Conservation (phyloP, 2,797 vertebrate genomes). For the Moxostoma hubbsi region DNA sequence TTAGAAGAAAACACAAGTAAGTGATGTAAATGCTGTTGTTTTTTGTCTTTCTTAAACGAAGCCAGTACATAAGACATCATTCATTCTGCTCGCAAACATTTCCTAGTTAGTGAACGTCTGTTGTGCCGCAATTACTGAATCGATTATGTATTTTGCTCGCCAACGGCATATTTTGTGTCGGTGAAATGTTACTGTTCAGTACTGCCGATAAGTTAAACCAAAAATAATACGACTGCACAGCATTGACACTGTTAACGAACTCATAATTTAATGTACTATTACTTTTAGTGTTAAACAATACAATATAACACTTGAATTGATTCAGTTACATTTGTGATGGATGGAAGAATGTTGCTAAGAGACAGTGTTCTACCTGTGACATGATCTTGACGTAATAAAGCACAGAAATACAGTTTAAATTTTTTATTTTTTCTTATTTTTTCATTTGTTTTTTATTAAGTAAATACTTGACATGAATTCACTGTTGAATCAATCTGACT, state of each 20-base stretch:
- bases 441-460: no score
- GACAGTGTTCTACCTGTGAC: no score
- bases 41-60: neutral
- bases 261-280: neutral
- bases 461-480: neutral
- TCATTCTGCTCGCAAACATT: neutral
- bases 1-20: slow-evolving; percentile 1
- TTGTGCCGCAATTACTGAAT: neutral
- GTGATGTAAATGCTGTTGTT: neutral
- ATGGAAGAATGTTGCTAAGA: no score
- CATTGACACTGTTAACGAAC: neutral
- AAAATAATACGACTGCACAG: neutral
- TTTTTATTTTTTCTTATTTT: no score
- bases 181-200: neutral
- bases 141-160: neutral
- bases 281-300: neutral
- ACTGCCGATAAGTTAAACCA: neutral
- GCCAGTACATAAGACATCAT: neutral
- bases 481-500: neutral
- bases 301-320: no score
- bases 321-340: no score
- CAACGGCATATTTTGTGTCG: neutral
- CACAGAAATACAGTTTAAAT: no score
- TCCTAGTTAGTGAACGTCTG: neutral
- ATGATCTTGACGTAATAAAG: no score